A percentile compares a stretch with the other conserved stretches of the same genome.
Evolutionary conservation across 2,113 vertebrate genomes (phyloP).

Genomic region (Drymodes brunneopygia): DNA sequence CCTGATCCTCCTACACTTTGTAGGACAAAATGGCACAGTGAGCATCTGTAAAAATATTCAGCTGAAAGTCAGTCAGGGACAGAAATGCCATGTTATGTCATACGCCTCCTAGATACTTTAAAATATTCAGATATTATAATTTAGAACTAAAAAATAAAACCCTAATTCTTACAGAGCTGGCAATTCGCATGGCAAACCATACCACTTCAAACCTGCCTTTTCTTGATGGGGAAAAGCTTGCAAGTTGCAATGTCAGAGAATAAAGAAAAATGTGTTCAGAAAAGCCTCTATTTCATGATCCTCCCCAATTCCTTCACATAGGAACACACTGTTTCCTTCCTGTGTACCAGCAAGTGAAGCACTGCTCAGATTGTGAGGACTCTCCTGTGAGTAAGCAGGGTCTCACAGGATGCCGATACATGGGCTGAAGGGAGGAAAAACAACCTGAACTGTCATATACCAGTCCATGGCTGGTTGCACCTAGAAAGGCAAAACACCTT

Average conservation of each 20-base stretch:
- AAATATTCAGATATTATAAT: background rate
- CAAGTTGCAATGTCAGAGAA: background rate
- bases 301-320: background rate
- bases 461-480: background rate
- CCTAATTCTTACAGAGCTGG: background rate
- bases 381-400: background rate
- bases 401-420: accelerated
- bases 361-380: background rate
- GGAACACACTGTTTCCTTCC: background rate
- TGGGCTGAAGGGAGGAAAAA: background rate
- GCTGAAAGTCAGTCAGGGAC: background rate
- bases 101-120: background rate
- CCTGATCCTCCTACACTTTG: background rate
- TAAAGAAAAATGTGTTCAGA: background rate
- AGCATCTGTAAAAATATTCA: background rate
- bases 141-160: background rate
- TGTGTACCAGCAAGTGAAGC: background rate
- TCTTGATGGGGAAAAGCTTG: background rate
- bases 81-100: background rate
- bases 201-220: background rate
- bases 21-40: background rate
- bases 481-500: background rate
- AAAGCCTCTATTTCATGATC: background rate
- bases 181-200: background rate
- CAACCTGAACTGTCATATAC: background rate